A percentile compares a stretch with the other conserved stretches of the same genome.
phyloP scores from a whole-genome alignment of 2,888 invertebrate genomes.

The Drosophila tripunctata region DNA sequence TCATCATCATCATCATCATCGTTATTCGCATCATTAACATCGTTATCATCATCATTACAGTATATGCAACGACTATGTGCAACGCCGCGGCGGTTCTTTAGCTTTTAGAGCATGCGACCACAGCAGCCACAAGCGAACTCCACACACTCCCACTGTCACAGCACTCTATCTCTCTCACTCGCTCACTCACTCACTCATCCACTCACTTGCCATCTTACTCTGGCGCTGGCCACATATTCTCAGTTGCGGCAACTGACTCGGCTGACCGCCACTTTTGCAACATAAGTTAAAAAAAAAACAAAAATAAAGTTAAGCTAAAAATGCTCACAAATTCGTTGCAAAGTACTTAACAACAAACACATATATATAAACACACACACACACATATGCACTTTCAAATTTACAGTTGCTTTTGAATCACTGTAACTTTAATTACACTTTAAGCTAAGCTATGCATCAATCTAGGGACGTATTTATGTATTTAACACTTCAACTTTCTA shows the following conservation, averaged over 20 bases:
- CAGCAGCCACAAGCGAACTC: constrained; percentile 45
- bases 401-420: background rate
- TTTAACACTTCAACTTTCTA: too few species aligned
- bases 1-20: constrained; percentile 9
- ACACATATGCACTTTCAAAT: background rate
- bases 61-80: background rate
- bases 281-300: constrained; percentile 15
- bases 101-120: constrained; percentile 68
- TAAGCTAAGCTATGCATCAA: background rate
- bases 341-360: constrained; percentile 40
- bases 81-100: constrained; percentile 48
- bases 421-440: background rate
- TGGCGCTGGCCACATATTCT: background rate
- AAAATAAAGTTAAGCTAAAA: constrained; percentile 40
- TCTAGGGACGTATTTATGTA: too few species aligned
- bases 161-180: constrained; percentile 5
- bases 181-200: background rate
- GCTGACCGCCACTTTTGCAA: constrained; percentile 52
- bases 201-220: constrained; percentile 4
- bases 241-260: constrained; percentile 30
- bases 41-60: background rate
- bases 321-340: constrained; percentile 26
- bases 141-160: too few species aligned
- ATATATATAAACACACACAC: background rate
- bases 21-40: constrained; percentile 1